Evolutionary conservation across 2,888 invertebrate species (phyloP).

Genomic region (Bellardia bayeri): DNA sequence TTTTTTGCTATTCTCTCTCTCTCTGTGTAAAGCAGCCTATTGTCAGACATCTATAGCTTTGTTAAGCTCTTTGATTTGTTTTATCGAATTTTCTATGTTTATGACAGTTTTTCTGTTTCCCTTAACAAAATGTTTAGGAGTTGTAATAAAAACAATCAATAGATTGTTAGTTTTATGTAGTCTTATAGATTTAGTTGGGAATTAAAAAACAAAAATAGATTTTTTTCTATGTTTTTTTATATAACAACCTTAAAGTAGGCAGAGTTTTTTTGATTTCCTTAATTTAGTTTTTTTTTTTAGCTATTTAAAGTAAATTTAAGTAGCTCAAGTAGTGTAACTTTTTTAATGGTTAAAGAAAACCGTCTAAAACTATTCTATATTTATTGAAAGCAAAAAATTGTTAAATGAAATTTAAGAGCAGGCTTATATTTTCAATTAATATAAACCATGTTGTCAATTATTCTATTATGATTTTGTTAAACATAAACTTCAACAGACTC

Average conservation of each 20-base stretch:
- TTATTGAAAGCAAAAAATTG: neutral
- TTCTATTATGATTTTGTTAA: neutral
- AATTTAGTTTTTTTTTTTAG: too few relatives aligned
- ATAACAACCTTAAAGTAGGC: constrained; percentile 44
- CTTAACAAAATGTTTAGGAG: constrained; percentile 1
- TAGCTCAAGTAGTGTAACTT: neutral
- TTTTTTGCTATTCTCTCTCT: neutral
- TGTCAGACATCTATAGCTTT: constrained; percentile 33
- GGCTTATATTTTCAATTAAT: too few relatives aligned
- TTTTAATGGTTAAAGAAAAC: neutral
- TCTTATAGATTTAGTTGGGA: constrained; percentile 33
- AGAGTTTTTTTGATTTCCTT: neutral
- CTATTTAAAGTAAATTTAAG: neutral
- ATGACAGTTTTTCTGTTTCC: constrained; percentile 39
- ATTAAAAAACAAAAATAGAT: constrained; percentile 19
- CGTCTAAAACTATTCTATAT: neutral
- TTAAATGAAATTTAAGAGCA: too few relatives aligned
- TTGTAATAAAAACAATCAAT: constrained; percentile 38
- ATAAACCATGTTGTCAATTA: too few relatives aligned
- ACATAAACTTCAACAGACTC: neutral
- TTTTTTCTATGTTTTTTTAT: neutral
- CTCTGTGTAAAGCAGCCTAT: constrained; percentile 27
- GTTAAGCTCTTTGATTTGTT: constrained; percentile 46
- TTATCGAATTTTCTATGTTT: constrained; percentile 42
- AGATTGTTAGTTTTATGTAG: constrained; percentile 32